Conservation (phyloP, 2,113 vertebrate genomes). For the Solea solea region DNA sequence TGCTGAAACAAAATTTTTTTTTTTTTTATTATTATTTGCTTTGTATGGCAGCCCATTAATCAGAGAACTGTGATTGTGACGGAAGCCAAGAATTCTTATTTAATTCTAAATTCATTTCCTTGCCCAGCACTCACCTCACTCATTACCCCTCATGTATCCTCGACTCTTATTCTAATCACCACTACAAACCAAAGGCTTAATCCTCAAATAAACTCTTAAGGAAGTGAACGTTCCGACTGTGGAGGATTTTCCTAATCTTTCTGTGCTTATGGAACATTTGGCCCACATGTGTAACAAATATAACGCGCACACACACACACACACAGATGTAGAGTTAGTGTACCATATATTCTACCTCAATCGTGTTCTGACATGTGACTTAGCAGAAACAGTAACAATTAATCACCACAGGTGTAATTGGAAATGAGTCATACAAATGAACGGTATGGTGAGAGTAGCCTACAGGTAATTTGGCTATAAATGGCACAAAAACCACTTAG, state of each 20-base stretch:
- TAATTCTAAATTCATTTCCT: conserved; percentile 33
- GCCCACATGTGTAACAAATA: conserved; percentile 51
- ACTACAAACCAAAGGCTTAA: conserved; percentile 58
- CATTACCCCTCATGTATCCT: conserved; percentile 63
- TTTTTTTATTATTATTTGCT: background rate
- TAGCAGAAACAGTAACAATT: conserved; percentile 50
- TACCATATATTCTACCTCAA: conserved; percentile 37
- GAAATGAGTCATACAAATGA: conserved; percentile 65
- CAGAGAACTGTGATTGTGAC: conserved; percentile 11
- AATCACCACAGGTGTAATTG: conserved; percentile 64
- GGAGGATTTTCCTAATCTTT: conserved; percentile 67
- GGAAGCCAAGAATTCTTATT: conserved; percentile 14
- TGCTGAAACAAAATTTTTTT: background rate
- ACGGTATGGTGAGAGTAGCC: conserved; percentile 46
- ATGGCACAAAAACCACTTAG: conserved; percentile 58
- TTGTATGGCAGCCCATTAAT: conserved; percentile 19
- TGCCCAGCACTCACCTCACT: conserved; percentile 48
- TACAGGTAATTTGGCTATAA: conserved; percentile 66
- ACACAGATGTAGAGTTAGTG: conserved; percentile 18
- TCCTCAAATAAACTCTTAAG: conserved; percentile 68
- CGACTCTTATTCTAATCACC: conserved; percentile 55
- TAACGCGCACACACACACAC: conserved; percentile 31
- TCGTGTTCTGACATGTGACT: conserved; percentile 56
- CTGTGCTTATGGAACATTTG: conserved; percentile 54
- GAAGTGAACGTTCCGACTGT: conserved; percentile 55